Evolutionary conservation across 2,888 invertebrate species (phyloP).

Genomic region (Ecdyonurus torrentis): DNA sequence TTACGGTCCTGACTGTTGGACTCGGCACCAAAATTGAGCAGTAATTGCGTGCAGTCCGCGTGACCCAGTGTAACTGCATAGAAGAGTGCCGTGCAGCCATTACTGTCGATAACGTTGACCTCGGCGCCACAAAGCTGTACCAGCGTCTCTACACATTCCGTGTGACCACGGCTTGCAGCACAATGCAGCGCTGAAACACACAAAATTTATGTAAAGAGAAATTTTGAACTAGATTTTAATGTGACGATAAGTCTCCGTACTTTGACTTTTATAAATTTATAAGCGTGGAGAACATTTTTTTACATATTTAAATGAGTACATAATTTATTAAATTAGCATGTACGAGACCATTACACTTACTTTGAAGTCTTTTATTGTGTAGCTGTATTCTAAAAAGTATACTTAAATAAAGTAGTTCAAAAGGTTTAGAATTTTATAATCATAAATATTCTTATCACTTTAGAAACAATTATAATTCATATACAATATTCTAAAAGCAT

Average conservation of each 20-base stretch:
- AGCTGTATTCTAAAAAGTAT: too few species aligned
- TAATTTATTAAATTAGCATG: not conserved
- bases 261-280: too few species aligned
- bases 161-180: conserved; percentile 90
- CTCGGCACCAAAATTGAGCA: conserved; percentile 80
- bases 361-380: too few species aligned
- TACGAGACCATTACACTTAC: not conserved
- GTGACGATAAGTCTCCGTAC: too few species aligned
- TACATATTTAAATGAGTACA: not conserved
- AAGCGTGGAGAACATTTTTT: not conserved
- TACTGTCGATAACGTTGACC: conserved; percentile 78
- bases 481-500: too few species aligned
- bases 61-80: conserved; percentile 94
- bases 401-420: too few species aligned
- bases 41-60: conserved; percentile 75
- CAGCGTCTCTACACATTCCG: conserved; percentile 75
- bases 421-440: too few species aligned
- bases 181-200: conserved; percentile 67
- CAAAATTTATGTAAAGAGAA: too few species aligned
- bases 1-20: conserved; percentile 84
- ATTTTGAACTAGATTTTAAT: too few species aligned
- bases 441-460: too few species aligned
- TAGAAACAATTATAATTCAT: too few species aligned
- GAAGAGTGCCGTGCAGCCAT: conserved; percentile 91
- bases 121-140: conserved; percentile 76